Evolutionary conservation across 2,797 vertebrate genomes (phyloP), one percentile per base, ranked within the genome.

Genomic region (Chelon labrosus): DNA sequence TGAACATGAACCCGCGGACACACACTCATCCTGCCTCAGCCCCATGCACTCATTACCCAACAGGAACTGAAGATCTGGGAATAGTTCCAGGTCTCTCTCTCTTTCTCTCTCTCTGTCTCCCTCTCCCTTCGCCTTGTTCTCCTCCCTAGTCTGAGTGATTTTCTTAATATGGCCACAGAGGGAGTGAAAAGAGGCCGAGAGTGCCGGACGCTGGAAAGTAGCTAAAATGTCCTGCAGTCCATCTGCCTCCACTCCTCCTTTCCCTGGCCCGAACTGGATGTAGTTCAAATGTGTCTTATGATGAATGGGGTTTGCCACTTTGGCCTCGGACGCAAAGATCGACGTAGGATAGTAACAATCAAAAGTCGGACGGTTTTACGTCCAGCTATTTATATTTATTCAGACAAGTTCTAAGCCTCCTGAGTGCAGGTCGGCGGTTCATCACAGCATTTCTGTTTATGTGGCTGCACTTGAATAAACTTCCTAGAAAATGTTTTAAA

Each of bases 31-130:
- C 57, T 76, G 59, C 58, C 50, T 73, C 65, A 12, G 56, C 59
- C 31, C 58, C 41, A 61, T 70, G 66, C 17, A 25, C 44, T 74
- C 59, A 77, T 86, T 81, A 87, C 69, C 75, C 74, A 82, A 90
- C 85, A 88, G 86, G 83, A 91, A 85, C 73, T 82, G 69, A 31
- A 64, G 71, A 75, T 75, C 81, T 86, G 83, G 91, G 83, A 91
- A 46, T 0, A 39, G 35, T 39, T 88, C 88, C 87, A 89, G 63
- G 10, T 61, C 53, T 51, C 19, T 64, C 52, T 63, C 59, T 66
- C 54, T 39, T 51, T 61, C 62, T 79, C 35, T 68, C 46, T 71
- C 14, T 69, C 51, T 77, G 50, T 83, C 68, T 41, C 39, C 39
- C 39, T 12, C 25, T 39, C 11, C 11, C 8, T 39, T 71, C 14